A percentile compares a stretch with the other conserved stretches of the same genome.
phyloP scores from a whole-genome alignment of 2,888 invertebrate species.

The Drosophila austrosaltans region DNA sequence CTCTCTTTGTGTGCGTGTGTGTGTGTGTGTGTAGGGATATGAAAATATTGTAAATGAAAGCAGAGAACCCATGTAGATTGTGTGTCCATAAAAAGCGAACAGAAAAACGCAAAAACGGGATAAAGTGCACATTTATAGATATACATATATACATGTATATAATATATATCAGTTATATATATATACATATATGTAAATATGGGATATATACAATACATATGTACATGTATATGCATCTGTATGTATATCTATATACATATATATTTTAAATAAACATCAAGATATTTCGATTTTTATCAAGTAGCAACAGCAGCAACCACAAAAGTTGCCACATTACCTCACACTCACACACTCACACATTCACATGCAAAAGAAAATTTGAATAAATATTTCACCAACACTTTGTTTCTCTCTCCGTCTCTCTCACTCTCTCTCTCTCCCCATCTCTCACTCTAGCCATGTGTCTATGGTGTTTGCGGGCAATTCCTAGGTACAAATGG shows the following conservation, averaged over 20 bases:
- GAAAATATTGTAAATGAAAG: conserved; percentile 70
- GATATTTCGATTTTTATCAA: conserved; percentile 12
- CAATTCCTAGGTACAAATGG: conserved; percentile 9
- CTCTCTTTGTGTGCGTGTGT: conserved; percentile 14
- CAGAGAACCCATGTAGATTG: conserved; percentile 67
- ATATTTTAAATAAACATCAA: conserved; percentile 7
- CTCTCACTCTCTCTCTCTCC: neutral
- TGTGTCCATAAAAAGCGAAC: conserved; percentile 64
- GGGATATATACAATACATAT: too few relatives aligned
- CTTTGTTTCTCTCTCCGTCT: neutral
- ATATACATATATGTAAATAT: neutral
- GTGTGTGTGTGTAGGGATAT: conserved; percentile 30
- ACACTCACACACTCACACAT: neutral
- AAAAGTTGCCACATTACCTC: conserved; percentile 9
- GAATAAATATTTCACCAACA: conserved; percentile 10
- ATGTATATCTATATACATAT: neutral
- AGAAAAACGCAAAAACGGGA: conserved; percentile 42
- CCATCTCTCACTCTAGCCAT: neutral
- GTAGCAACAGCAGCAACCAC: conserved; percentile 2
- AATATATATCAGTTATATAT: neutral
- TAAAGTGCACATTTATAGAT: conserved; percentile 36
- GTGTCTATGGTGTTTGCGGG: neutral
- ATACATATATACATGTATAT: conserved; percentile 5
- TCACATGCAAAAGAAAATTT: conserved; percentile 12
- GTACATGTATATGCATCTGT: neutral